Conservation (phyloP, 2,113 vertebrate species). For the Ptyas mucosa region DNA sequence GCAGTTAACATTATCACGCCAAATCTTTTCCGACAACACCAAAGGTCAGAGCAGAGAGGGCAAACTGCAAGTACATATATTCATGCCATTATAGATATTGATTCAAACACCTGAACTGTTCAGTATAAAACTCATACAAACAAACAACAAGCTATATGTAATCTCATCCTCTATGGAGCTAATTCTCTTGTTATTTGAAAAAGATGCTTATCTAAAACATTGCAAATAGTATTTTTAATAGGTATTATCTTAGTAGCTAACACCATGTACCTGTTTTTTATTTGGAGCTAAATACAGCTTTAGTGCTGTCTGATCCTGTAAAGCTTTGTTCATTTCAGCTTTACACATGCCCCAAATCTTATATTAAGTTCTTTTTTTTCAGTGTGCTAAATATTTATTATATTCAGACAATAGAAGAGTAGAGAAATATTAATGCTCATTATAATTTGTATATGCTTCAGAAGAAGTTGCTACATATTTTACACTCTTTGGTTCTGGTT, state of each 20-base stretch:
- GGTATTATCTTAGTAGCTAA: constrained; percentile 7
- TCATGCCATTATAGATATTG: neutral
- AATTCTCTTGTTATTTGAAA: constrained; percentile 13
- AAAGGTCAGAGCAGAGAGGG: neutral
- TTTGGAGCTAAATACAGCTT: constrained; percentile 26
- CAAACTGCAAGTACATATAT: neutral
- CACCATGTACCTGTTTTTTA: constrained; percentile 7
- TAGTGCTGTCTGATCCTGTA: constrained; percentile 11
- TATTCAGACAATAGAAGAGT: constrained; percentile 48
- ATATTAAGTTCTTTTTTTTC: constrained; percentile 58
- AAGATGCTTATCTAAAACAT: constrained; percentile 5
- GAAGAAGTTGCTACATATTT: constrained; percentile 53
- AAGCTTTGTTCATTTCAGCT: constrained; percentile 39
- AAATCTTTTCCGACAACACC: neutral
- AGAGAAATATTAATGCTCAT: constrained; percentile 58
- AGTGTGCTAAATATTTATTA: constrained; percentile 53
- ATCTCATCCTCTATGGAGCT: neutral
- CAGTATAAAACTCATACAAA: neutral
- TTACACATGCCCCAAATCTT: constrained; percentile 47
- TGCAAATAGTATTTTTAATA: constrained; percentile 7
- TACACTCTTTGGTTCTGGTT: constrained; percentile 43
- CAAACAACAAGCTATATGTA: neutral
- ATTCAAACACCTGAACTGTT: neutral
- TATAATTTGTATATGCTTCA: constrained; percentile 51
- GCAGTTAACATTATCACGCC: neutral